phyloP scores from a whole-genome alignment of 2,113 vertebrate genomes.

The Vicugna pacos region DNA sequence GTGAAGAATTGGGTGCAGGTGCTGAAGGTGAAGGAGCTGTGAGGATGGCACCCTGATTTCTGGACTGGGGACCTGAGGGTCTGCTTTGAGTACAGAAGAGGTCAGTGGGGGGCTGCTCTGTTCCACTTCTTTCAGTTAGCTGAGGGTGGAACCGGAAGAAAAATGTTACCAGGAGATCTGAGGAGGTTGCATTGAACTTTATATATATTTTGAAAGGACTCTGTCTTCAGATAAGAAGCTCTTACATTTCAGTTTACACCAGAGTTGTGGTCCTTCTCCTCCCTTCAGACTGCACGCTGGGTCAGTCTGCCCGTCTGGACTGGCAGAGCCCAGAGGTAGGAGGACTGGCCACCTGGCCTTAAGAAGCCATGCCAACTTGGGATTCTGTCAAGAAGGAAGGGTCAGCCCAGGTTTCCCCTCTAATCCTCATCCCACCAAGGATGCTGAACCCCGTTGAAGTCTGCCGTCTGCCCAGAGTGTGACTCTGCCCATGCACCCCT shows the following conservation, averaged over 20 bases:
- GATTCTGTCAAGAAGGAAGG: background rate
- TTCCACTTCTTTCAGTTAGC: background rate
- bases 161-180: background rate
- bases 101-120: background rate
- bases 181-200: background rate
- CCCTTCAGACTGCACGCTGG: background rate
- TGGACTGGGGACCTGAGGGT: background rate
- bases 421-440: background rate
- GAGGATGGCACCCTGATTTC: background rate
- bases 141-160: background rate
- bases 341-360: background rate
- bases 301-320: background rate
- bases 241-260: background rate
- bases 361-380: background rate
- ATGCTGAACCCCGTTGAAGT: fast-evolving
- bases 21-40: background rate
- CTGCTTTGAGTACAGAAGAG: background rate
- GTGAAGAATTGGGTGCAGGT: background rate
- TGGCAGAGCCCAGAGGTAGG: background rate
- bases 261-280: background rate
- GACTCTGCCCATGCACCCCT: fast-evolving
- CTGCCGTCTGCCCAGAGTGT: fast-evolving
- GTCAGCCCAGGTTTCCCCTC: background rate
- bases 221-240: background rate
- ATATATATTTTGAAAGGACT: background rate